Base-by-base conservation (phyloP, 2,888 invertebrate genomes). In the Epistrophella euchroma region DNA sequence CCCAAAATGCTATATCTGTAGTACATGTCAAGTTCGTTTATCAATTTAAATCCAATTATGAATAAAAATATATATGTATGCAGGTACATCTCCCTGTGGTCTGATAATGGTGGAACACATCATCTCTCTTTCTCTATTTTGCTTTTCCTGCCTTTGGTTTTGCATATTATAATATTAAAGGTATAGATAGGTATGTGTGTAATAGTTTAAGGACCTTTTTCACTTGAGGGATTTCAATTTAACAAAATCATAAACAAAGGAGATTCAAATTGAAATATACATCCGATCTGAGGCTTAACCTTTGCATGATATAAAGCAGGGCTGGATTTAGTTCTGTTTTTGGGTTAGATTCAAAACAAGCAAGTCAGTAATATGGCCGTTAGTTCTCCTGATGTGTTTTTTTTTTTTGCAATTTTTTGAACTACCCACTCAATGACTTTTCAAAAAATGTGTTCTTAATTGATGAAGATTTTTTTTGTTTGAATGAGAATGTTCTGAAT, bases 181-280 rank as follows among this genome's bases (percentile, higher is more conserved):
- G n/a, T n/a, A 22, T 22, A 58, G n/a, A n/a, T n/a, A n/a, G 58
- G 37, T 37, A 58, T 58, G 58, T 60, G 37, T 40, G 60, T 37
- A 35, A 60, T 17, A 58, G 58, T 71, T 81, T 64, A 66, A 68
- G 64, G 77, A 74, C 70, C 77, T 64, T 71, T 78, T 78, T 50
- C 66, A 56, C 70, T 66, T 74, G 74, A 64, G 43, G 50, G 70
- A 82, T 78, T 86, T 78, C 86, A 82, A 86, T 82, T 80, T 45
- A 86, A 64, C 77, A 75, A 82, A 86, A 78, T 86, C 82, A 82
- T 86, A 86, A 86, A 86, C 82, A 82, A 82, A 78, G 74, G 71
- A 77, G 82, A 74, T 74, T 78, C 80, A 85, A 81, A 85, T 76
- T 81, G 81, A 85, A 85, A 85, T 70, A 64, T 62, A 56, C 55